Percentiles rank a stretch among this genome's conserved stretches.
Evolutionary conservation across 1,140 invertebrate species (phyloP).

Genomic region (Chrysomallon squamiferum): DNA sequence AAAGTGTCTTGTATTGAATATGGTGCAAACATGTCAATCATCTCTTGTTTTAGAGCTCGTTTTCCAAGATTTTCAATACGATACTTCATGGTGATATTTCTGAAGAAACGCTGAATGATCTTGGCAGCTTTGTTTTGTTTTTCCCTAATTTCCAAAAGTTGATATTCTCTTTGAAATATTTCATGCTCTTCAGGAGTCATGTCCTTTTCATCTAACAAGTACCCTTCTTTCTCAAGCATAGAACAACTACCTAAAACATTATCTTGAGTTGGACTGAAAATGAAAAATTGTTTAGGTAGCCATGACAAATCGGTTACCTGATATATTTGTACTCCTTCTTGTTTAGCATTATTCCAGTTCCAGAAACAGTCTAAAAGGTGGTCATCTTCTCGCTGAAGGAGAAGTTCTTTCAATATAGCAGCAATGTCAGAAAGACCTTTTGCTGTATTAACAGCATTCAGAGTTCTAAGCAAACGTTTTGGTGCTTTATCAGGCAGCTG

Average conservation of each 20-base stretch:
- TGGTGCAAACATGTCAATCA: neutral
- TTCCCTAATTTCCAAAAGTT: neutral
- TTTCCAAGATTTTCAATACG: neutral
- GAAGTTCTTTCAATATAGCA: neutral
- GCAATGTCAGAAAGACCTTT: neutral
- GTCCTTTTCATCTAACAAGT: neutral
- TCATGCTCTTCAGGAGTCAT: neutral
- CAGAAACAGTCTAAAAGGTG: neutral
- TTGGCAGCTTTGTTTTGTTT: neutral
- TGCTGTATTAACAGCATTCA: neutral
- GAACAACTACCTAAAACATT: too few relatives aligned
- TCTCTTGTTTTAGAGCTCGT: neutral
- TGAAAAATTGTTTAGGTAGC: neutral
- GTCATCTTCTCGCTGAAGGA: neutral
- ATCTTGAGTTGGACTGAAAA: neutral
- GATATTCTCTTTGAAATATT: neutral
- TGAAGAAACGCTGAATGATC: constrained; percentile 1
- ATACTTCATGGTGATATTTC: neutral
- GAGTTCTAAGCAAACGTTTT: neutral
- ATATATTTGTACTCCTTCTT: neutral
- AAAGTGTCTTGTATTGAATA: neutral
- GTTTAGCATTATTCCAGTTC: neutral
- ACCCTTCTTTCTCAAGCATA: neutral
- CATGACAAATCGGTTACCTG: neutral
- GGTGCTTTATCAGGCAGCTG: neutral